Conservation (phyloP, 2,113 vertebrate genomes). For the Tachysurus fulvidraco region DNA sequence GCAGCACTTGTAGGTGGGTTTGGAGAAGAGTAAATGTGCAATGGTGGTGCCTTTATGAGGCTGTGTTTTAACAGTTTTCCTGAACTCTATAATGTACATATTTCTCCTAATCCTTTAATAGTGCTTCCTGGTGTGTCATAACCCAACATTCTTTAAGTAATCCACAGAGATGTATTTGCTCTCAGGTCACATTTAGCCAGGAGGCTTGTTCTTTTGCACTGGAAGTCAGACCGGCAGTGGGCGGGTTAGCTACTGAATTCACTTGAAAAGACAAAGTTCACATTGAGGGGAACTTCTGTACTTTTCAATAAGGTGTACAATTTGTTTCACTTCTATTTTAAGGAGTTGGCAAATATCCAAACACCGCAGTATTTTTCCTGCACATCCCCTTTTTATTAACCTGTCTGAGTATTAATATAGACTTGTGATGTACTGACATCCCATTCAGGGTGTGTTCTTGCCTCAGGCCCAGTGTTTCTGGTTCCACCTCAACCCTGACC, state of each 20-base stretch:
- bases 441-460: not conserved
- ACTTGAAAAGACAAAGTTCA: slow-evolving; percentile 32
- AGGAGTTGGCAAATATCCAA: slow-evolving; percentile 4
- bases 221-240: slow-evolving; percentile 38
- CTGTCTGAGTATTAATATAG: not conserved
- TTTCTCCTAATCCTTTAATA: slow-evolving; percentile 29
- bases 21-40: not conserved
- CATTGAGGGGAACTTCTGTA: slow-evolving; percentile 15
- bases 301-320: not conserved
- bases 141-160: slow-evolving; percentile 25
- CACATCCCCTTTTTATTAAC: not conserved
- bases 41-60: not conserved
- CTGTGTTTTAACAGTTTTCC: not conserved
- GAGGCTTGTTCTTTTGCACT: slow-evolving; percentile 35
- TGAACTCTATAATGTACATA: slow-evolving; percentile 20
- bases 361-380: not conserved
- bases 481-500: slow-evolving; percentile 10
- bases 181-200: slow-evolving; percentile 14
- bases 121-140: slow-evolving; percentile 17
- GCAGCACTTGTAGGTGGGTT: not conserved
- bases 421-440: slow-evolving; percentile 11
- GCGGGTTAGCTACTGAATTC: slow-evolving; percentile 17
- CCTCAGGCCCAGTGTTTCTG: slow-evolving; percentile 16
- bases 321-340: not conserved
- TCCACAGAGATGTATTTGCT: slow-evolving; percentile 2